Evolutionary conservation across 2,797 vertebrate genomes (phyloP).

Genomic region (Chiloscyllium punctatum): DNA sequence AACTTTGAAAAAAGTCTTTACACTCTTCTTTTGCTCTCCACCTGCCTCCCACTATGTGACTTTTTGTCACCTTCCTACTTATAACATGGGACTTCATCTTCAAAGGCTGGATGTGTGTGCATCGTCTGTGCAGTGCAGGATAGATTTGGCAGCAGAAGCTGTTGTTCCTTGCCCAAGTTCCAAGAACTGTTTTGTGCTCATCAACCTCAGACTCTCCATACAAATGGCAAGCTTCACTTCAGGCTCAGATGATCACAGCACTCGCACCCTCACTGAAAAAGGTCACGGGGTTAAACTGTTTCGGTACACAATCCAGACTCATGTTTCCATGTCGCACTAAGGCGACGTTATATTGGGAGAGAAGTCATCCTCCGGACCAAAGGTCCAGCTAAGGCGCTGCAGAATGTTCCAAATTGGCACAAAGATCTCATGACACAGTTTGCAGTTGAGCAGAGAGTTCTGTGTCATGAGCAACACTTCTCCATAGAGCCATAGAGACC

Average conservation of each 20-base stretch:
- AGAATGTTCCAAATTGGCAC: not conserved
- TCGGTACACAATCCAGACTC: not conserved
- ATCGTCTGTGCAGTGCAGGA: not conserved
- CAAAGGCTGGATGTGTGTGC: not conserved
- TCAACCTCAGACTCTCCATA: not conserved
- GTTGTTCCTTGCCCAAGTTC: not conserved
- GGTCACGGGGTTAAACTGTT: not conserved
- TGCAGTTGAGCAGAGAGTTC: too few species aligned
- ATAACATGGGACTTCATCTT: not conserved
- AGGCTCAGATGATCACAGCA: not conserved
- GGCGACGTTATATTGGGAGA: not conserved
- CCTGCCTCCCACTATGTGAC: not conserved
- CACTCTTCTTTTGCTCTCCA: not conserved
- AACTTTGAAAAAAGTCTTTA: not conserved
- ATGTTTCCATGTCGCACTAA: not conserved
- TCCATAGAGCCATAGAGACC: too few species aligned
- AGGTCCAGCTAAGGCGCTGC: not conserved
- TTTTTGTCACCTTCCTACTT: not conserved
- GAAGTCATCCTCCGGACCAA: not conserved
- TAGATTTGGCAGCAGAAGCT: not conserved
- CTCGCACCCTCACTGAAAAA: not conserved
- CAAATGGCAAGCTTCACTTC: not conserved
- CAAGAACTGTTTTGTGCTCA: not conserved
- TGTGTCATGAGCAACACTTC: not conserved
- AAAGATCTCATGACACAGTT: not conserved